Evolutionary conservation across 1,140 invertebrate species (phyloP).

Genomic region (Eurosta solidaginis): DNA sequence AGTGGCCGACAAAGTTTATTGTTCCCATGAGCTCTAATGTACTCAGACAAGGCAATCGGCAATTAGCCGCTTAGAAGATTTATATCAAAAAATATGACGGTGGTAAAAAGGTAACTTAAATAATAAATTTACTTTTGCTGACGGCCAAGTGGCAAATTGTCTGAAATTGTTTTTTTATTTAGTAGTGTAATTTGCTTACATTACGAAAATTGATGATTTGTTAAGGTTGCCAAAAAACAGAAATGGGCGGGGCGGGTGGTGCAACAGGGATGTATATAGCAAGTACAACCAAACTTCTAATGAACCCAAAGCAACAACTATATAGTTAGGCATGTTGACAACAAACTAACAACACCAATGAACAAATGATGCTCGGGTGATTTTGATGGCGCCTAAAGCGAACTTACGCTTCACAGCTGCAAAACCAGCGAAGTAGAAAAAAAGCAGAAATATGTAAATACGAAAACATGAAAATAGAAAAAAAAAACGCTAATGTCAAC

Average conservation of each 20-base stretch:
- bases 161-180: background rate
- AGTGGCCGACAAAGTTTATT: too few relatives aligned
- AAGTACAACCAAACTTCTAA: too few relatives aligned
- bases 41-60: background rate
- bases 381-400: background rate
- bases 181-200: background rate
- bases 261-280: too few relatives aligned
- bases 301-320: too few relatives aligned
- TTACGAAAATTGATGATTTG: conserved; percentile 20
- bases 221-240: background rate
- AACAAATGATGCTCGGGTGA: background rate
- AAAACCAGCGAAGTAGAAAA: background rate
- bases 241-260: background rate
- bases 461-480: background rate
- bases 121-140: background rate
- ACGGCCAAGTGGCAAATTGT: background rate
- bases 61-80: background rate
- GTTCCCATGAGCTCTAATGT: too few relatives aligned
- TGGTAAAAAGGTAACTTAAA: background rate
- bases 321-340: too few relatives aligned
- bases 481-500: background rate
- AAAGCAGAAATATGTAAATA: too few relatives aligned
- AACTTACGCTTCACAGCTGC: background rate
- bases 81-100: background rate
- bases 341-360: background rate